Evolutionary conservation across 1,140 invertebrate species (phyloP).

Genomic region (Drosophila simulans): DNA sequence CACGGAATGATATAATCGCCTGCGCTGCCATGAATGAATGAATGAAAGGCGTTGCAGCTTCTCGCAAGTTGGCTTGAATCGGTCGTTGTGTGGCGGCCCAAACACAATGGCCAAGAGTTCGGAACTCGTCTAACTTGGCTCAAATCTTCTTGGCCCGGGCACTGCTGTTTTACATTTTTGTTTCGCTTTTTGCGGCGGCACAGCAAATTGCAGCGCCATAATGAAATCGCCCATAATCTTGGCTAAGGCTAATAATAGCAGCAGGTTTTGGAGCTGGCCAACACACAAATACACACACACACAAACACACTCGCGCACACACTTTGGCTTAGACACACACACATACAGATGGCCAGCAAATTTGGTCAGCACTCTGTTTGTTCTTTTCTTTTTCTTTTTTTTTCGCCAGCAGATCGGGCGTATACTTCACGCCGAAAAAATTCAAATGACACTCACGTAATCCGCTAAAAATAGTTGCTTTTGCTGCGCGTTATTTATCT

Average conservation of each 20-base stretch:
- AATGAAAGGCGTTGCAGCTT: conserved; percentile 68
- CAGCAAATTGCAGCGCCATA: conserved; percentile 63
- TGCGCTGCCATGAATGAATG: conserved; percentile 68
- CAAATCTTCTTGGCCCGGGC: conserved; percentile 43
- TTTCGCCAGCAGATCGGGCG: conserved; percentile 29
- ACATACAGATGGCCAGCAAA: conserved; percentile 57
- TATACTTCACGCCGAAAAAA: conserved; percentile 51
- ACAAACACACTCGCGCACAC: conserved; percentile 24
- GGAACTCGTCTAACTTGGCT: conserved; percentile 46
- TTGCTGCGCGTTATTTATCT: conserved; percentile 40
- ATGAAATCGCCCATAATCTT: conserved; percentile 76
- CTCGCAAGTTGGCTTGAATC: conserved; percentile 36
- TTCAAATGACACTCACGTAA: conserved; percentile 81
- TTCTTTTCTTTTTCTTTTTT: conserved; percentile 26
- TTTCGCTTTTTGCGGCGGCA: conserved; percentile 14
- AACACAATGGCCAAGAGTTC: conserved; percentile 38
- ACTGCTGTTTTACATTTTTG: conserved; percentile 8
- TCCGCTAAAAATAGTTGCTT: conserved; percentile 81
- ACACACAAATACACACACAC: conserved; percentile 39
- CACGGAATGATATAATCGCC: conserved; percentile 69
- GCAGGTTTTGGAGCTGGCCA: conserved; percentile 72
- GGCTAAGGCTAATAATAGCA: conserved; percentile 80
- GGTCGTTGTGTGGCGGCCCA: background rate
- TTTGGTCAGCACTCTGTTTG: conserved; percentile 42
- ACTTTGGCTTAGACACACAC: conserved; percentile 37